Percentiles rank a stretch among this genome's conserved stretches.
Evolutionary conservation across 2,888 invertebrate genomes (phyloP).

Genomic region (Hydropsyche betteni): DNA sequence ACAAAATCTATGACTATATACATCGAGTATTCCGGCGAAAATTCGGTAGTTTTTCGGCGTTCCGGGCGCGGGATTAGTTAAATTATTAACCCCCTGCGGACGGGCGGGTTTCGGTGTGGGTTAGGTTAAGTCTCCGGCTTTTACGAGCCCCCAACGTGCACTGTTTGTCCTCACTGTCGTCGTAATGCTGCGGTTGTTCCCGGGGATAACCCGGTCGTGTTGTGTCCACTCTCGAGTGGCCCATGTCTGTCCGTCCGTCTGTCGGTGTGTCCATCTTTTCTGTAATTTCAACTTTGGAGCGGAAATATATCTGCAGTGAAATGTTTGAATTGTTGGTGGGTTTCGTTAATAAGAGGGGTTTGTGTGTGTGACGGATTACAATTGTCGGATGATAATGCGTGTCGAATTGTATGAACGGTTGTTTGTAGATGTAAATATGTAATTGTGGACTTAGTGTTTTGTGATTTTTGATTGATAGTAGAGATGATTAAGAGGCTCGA

Average conservation of each 20-base stretch:
- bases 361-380: background rate
- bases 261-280: background rate
- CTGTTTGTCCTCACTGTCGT: constrained; percentile 36
- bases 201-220: constrained; percentile 21
- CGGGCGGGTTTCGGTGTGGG: constrained; percentile 5
- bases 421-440: too few relatives aligned
- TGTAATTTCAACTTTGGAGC: background rate
- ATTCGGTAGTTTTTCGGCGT: too few relatives aligned
- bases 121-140: constrained; percentile 13
- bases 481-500: too few relatives aligned
- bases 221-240: constrained; percentile 10
- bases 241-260: background rate
- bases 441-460: too few relatives aligned
- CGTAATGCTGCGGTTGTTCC: constrained; percentile 18
- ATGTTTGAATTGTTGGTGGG: background rate
- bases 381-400: background rate
- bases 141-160: constrained; percentile 33
- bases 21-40: too few relatives aligned
- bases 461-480: too few relatives aligned
- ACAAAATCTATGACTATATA: too few relatives aligned
- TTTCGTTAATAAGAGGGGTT: background rate
- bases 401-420: background rate
- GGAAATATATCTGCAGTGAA: background rate
- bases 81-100: constrained; percentile 34
- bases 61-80: constrained; percentile 31